Conservation (phyloP, 2,113 vertebrate species). For the Coptodon rendalli region DNA sequence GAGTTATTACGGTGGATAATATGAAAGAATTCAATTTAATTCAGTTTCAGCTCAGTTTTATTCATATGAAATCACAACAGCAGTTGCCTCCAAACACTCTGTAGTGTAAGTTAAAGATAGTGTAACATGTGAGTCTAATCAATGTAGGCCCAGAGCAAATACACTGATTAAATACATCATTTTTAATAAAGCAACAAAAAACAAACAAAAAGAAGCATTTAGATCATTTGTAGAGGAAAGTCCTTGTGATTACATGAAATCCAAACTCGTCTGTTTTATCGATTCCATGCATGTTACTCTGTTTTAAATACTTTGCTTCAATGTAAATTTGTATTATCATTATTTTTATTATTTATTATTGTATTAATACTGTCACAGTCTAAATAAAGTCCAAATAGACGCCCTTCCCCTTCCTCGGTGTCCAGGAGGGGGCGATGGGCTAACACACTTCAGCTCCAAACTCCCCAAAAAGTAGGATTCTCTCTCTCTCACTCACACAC, state of each 20-base stretch:
- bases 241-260: background rate
- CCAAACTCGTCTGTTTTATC: background rate
- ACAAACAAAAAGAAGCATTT: rapidly evolving
- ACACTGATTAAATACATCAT: background rate
- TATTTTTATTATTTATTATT: background rate
- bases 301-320: background rate
- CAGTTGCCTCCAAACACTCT: background rate
- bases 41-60: background rate
- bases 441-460: background rate
- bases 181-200: background rate
- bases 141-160: background rate
- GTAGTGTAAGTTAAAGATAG: background rate
- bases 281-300: background rate
- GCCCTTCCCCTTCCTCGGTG: background rate
- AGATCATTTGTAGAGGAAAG: background rate
- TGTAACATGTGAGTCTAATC: background rate
- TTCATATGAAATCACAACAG: background rate
- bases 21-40: background rate
- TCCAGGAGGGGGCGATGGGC: constrained; percentile 59
- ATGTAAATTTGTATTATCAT: background rate
- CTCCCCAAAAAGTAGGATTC: background rate
- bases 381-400: background rate
- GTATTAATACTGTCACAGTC: background rate
- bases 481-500: rapidly evolving
- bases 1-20: background rate